These are phyloP conservation scores for Thalpophila matura DNA, from an alignment of 2,888 invertebrate genomes.

Conservation along the genomic window DNA sequence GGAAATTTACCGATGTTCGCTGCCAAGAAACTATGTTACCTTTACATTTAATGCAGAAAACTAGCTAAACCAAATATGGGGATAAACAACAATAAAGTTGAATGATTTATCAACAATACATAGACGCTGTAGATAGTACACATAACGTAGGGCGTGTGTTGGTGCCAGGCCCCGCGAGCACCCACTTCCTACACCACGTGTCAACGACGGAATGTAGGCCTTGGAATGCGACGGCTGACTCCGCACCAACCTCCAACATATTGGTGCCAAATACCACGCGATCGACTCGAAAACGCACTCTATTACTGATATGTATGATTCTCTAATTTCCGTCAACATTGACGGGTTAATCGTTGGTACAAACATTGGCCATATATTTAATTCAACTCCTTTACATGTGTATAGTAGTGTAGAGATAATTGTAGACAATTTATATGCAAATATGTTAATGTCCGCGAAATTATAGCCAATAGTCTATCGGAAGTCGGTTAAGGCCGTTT, in stretches of 20 bases:
- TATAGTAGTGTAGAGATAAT: conserved; percentile 66
- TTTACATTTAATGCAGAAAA: conserved; percentile 33
- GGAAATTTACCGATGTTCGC: conserved; percentile 44
- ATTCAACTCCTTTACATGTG: conserved; percentile 56
- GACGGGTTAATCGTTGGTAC: conserved; percentile 40
- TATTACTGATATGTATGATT: conserved; percentile 34
- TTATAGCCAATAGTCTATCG: conserved; percentile 63
- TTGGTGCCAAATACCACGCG: conserved; percentile 32
- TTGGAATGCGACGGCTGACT: conserved; percentile 62
- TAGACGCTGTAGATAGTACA: conserved; percentile 41
- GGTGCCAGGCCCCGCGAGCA: conserved; percentile 57
- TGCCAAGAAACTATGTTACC: conserved; percentile 39
- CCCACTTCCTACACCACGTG: conserved; percentile 69
- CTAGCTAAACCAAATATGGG: conserved; percentile 37
- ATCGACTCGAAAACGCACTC: conserved; percentile 48
- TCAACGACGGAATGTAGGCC: conserved; percentile 65
- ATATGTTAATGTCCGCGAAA: conserved; percentile 70
- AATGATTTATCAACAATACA: conserved; percentile 59
- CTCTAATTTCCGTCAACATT: conserved; percentile 34
- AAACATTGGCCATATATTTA: conserved; percentile 53
- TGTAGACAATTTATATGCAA: conserved; percentile 70
- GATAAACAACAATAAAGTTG: conserved; percentile 57
- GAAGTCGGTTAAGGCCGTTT: conserved; percentile 70
- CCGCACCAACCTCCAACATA: conserved; percentile 51
- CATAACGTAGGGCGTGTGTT: conserved; percentile 51